Conservation (phyloP, 2,113 vertebrate genomes). For the Hippocampus barbouri region DNA sequence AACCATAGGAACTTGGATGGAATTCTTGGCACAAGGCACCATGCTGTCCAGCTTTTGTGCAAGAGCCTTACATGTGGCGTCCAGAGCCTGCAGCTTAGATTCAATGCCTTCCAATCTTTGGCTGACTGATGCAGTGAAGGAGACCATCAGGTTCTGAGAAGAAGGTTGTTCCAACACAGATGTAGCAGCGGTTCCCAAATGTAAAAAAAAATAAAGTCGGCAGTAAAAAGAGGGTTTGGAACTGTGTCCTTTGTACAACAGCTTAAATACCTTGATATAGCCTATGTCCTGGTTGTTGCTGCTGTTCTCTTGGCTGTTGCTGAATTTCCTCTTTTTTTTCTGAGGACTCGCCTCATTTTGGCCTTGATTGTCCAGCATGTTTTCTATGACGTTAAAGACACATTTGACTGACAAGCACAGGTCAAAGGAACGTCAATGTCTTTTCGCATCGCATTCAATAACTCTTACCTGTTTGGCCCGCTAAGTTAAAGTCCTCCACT, state of each 20-base stretch:
- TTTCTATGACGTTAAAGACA: conserved; percentile 63
- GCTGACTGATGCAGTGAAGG: conserved; percentile 90
- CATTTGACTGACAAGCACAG: background rate
- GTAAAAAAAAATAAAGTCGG: background rate
- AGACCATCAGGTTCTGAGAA: conserved; percentile 83
- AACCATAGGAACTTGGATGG: conserved; percentile 97
- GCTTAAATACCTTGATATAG: conserved; percentile 83
- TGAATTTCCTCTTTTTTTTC: conserved; percentile 85
- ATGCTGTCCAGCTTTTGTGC: conserved; percentile 90
- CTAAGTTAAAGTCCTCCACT: conserved; percentile 86
- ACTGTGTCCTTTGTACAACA: background rate
- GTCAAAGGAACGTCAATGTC: background rate
- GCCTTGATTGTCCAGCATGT: conserved; percentile 86
- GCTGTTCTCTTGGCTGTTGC: conserved; percentile 85
- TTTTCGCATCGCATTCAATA: background rate
- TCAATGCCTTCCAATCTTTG: conserved; percentile 93
- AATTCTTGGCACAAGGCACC: conserved; percentile 87
- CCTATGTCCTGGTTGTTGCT: conserved; percentile 85
- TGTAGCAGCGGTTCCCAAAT: background rate
- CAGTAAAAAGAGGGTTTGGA: background rate
- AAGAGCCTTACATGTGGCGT: conserved; percentile 88
- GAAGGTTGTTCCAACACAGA: conserved; percentile 2
- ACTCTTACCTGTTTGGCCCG: conserved; percentile 80
- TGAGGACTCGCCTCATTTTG: conserved; percentile 82
- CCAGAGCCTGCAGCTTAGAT: conserved; percentile 87